Base-by-base conservation (phyloP, 53 echinoderm and acorn worm species). In the Pentamera pediparva region DNA sequence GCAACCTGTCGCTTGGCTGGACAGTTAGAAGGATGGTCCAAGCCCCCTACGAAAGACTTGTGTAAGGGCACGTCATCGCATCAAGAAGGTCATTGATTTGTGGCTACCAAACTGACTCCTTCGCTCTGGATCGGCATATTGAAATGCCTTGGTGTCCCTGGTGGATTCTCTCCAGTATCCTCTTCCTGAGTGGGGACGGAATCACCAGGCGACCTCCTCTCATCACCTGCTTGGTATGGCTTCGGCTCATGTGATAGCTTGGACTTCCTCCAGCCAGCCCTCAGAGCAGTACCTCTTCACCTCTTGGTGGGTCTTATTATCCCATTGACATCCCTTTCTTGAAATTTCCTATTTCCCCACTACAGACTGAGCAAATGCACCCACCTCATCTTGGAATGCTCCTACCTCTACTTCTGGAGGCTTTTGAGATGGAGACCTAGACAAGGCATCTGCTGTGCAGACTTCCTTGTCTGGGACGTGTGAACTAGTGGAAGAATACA, bases 381-480 rank as follows among this genome's bases (percentile, higher is more conserved):
- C n/a, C n/a, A n/a, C n/a, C n/a, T n/a, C n/a, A n/a, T n/a, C n/a
- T n/a, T n/a, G n/a, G n/a, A n/a, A n/a, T n/a, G n/a, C n/a, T n/a
- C n/a, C n/a, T n/a, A n/a, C n/a, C n/a, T n/a, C n/a, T n/a, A n/a
- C n/a, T n/a, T n/a, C n/a, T n/a, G n/a, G n/a, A n/a, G n/a, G n/a
- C n/a, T n/a, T n/a, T n/a, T n/a, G n/a, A n/a, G n/a, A n/a, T n/a
- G n/a, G 85, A 18, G 86, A 79, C 22, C 76, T 67, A 15, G 91
- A 90, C 3, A 90, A 65, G 18, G 83, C 67, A 37, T 86, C 83
- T 0, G 73, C 62, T 56, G 78, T 78, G 32, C 36, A 9, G 31
- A 77, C 33, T 2, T 85, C 33, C 35, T 81, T 85, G 8, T 82
- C 78, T 6, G 89, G 89, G 4, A 85, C 82, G 69, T 81, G 59